Conservation (phyloP, 1,140 invertebrate genomes). For the Neomicropteryx cornuta region DNA sequence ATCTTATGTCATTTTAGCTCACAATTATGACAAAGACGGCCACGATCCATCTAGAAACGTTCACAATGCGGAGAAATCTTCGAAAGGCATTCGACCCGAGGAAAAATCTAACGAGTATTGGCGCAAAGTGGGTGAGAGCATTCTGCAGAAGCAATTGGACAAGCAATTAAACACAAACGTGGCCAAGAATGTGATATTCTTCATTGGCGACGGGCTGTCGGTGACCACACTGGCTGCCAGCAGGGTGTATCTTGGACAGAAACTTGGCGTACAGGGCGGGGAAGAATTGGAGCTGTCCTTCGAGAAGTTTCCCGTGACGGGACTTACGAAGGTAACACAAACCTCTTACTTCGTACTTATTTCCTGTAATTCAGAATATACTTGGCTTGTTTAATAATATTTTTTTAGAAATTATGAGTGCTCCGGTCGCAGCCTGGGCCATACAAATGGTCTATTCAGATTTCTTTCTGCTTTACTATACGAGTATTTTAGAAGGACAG, state of each 20-base stretch:
- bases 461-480: too few species aligned
- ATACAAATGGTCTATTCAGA: too few species aligned
- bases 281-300: constrained; percentile 59
- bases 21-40: too few species aligned
- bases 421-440: too few species aligned
- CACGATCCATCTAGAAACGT: too few species aligned
- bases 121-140: constrained; percentile 5
- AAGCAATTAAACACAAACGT: constrained; percentile 13
- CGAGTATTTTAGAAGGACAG: too few species aligned
- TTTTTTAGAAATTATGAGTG: too few species aligned
- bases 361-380: not conserved
- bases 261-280: constrained; percentile 36
- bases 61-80: too few species aligned
- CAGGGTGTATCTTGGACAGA: constrained; percentile 54
- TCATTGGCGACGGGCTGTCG: constrained; percentile 70
- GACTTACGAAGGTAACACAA: constrained; percentile 52
- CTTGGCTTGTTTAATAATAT: constrained; percentile 1
- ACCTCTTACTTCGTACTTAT: too few species aligned
- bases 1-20: too few species aligned
- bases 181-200: constrained; percentile 63
- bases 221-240: constrained; percentile 56
- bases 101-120: constrained; percentile 5
- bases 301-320: constrained; percentile 61
- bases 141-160: constrained; percentile 3
- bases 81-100: not conserved